These are phyloP conservation scores for Thamnophis elegans DNA, from an alignment of 2,797 vertebrate species.

Conservation along the genomic window DNA sequence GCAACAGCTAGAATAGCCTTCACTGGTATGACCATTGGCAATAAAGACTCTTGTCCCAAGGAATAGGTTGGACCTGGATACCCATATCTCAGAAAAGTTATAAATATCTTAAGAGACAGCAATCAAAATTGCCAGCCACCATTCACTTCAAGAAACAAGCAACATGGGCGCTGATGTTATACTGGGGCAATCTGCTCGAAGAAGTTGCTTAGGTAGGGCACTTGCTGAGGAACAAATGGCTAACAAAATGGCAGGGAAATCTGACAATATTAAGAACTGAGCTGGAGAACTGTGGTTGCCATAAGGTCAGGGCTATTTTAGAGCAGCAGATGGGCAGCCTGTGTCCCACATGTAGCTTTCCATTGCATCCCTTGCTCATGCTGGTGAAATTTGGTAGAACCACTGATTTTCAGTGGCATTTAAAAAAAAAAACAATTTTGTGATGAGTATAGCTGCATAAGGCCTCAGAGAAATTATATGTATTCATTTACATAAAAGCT, in stretches of 20 bases:
- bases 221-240: neutral
- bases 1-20: neutral
- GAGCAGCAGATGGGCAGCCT: neutral
- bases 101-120: neutral
- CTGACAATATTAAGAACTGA: neutral
- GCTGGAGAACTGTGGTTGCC: constrained; percentile 6
- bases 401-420: neutral
- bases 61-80: constrained; percentile 20
- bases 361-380: neutral
- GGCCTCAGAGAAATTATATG: neutral
- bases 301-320: neutral
- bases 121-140: neutral
- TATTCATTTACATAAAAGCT: neutral
- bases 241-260: rapidly evolving
- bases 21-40: constrained; percentile 10
- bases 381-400: neutral
- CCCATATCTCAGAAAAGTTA: constrained; percentile 3
- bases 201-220: neutral
- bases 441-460: neutral
- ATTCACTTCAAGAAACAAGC: neutral
- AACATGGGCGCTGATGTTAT: neutral
- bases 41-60: constrained; percentile 27
- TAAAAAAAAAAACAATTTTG: neutral
- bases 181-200: neutral
- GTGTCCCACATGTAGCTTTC: neutral